Evolutionary conservation across 2,888 invertebrate genomes (phyloP), one percentile per base, ranked within the genome.

Genomic region (Ophion ellenae): DNA sequence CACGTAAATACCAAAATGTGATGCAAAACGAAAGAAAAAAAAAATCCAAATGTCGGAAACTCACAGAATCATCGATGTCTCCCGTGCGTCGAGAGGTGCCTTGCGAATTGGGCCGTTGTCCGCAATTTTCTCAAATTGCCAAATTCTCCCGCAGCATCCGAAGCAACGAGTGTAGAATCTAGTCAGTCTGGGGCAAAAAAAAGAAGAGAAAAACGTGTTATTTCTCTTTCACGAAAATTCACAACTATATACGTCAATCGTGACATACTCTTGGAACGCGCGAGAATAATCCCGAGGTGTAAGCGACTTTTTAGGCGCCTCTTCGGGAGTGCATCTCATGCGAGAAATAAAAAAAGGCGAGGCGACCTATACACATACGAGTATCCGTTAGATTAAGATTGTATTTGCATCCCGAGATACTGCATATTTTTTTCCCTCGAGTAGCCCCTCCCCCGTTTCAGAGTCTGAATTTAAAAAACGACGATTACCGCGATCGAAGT

Each of bases 161-260:
- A 47, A 47, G 10, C 3, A 88, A 89, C 87, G 89, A 90, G 89
- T 92, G 90, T 90, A 88, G 87, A 90, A 90, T 91, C 91, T 92
- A 91, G 90, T 92, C 92, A 91, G 75, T 78, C 59, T 88, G 47
- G 86, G 81, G 85, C 78, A 81, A 66, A 32, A 47, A 59, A 59
- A 67, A 57, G 1, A 11, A 64, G 47, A 53, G 2, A 14, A 63
- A 28, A 74, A 40, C 80, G 67, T 32, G 66, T 66, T 17, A 69
- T 73, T 77, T 81, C 64, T 69, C 47, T 28, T 36, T 24, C 75
- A 71, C n/a, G 7, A 59, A 77, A 84, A 74, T 75, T 69, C 64
- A 77, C 61, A 45, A 57, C n/a, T n/a, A 7, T 7, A 40, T 40
- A 85, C 83, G 75, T 40, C 70, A 77, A 80, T 83, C 77, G 79